Evolutionary conservation across 2,888 invertebrate genomes (phyloP).

Genomic region (Idaea biselata): DNA sequence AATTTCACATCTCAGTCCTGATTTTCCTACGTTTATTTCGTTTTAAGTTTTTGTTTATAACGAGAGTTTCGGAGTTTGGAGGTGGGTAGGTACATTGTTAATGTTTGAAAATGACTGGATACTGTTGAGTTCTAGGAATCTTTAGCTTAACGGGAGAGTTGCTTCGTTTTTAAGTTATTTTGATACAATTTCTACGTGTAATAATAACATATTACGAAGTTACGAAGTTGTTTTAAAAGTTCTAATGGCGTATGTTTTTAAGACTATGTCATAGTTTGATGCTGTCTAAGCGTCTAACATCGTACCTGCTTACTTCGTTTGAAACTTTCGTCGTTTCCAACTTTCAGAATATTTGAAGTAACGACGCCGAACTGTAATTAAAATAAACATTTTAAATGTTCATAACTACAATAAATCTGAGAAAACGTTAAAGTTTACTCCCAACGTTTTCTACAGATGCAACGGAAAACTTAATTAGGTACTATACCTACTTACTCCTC

Average conservation of each 20-base stretch:
- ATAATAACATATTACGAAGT: background rate
- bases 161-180: background rate
- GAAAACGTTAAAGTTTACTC: background rate
- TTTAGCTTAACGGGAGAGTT: background rate
- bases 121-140: background rate
- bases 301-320: background rate
- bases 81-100: constrained; percentile 7
- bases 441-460: constrained; percentile 7
- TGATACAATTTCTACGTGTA: background rate
- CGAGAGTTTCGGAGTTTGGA: constrained; percentile 16
- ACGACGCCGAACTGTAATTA: background rate
- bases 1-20: constrained; percentile 23
- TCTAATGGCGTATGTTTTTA: background rate
- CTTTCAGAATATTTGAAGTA: background rate
- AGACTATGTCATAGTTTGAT: background rate
- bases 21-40: constrained; percentile 25
- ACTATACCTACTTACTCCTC: constrained; percentile 7
- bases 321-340: background rate
- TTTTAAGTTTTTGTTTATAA: constrained; percentile 20
- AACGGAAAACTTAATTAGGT: constrained; percentile 21
- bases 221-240: background rate
- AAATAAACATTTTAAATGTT: background rate
- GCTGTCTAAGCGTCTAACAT: background rate
- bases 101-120: background rate
- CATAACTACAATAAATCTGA: background rate